phyloP scores from a whole-genome alignment of 2,113 vertebrate species.

The Limanda limanda region DNA sequence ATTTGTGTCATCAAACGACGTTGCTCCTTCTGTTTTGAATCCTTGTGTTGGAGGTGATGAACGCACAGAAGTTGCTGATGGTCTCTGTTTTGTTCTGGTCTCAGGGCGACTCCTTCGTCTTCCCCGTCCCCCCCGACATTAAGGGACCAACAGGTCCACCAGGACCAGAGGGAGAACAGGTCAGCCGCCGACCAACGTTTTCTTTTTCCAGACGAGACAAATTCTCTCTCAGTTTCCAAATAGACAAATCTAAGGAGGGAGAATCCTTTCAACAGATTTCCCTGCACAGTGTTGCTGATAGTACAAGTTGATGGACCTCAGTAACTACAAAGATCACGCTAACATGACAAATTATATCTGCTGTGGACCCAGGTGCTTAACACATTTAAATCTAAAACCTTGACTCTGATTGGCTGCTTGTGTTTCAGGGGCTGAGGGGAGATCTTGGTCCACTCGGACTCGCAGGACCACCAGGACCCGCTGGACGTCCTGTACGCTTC shows the following conservation, averaged over 20 bases:
- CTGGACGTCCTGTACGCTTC: slow-evolving; percentile 60
- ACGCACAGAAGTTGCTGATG: not conserved
- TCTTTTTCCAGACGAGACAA: not conserved
- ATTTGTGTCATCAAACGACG: not conserved
- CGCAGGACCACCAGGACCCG: slow-evolving; percentile 56
- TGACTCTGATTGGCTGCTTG: slow-evolving; percentile 15
- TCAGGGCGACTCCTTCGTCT: slow-evolving; percentile 58
- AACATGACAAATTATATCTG: too few relatives aligned
- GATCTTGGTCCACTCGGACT: slow-evolving; percentile 52
- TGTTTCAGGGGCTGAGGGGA: slow-evolving; percentile 65
- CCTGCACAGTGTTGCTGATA: not conserved
- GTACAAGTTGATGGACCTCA: not conserved
- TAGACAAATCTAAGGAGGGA: too few relatives aligned
- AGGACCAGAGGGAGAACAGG: slow-evolving; percentile 60
- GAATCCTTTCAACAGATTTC: not conserved
- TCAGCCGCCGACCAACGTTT: not conserved
- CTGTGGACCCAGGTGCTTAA: not conserved
- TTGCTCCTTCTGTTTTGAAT: too few relatives aligned
- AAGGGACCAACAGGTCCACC: slow-evolving; percentile 57
- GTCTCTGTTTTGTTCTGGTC: slow-evolving; percentile 4
- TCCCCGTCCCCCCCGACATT: not conserved
- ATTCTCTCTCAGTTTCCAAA: too few relatives aligned
- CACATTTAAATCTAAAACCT: not conserved
- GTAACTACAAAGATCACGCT: too few relatives aligned
- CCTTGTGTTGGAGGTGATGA: not conserved